Evolutionary conservation across 2,113 vertebrate species (phyloP), one percentile per base, ranked within the genome.

Genomic region (Nycticorax nycticorax): DNA sequence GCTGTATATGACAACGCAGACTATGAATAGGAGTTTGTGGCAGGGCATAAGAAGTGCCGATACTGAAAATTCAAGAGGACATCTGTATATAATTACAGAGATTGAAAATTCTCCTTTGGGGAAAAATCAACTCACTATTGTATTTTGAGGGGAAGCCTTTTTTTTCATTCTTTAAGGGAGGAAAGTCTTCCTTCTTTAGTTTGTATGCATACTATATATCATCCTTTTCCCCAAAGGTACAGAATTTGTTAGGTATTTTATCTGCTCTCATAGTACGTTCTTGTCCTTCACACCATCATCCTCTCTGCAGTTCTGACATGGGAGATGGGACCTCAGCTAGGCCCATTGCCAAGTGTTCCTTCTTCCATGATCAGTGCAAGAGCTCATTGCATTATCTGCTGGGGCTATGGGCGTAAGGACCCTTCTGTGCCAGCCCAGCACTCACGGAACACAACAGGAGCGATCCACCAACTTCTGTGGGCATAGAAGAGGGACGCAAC

Each of bases 231-330:
- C 33, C 43, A 79, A 67, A 39, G 4, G 8, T 10, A 45, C 21
- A 39, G 16, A 39, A 56, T 53, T 63, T 64, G 8, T 63, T 28
- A 76, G 17, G 20, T 37, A 27, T 72, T 79, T 75, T 78, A 21
- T 26, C 71, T 59, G 35, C 9, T 21, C 5, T 35, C 30, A 28
- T 14, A 55, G 20, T 27, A 62, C 1, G 1, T 56, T 81, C 24
- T 62, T 3, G 0, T 43, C 50, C 33, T 47, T 48, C 2, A 2
- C 45, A 60, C 15, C 3, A 0, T 20, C 32, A 62, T 20, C 9
- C 10, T 63, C 20, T 33, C 33, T 13, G 19, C 48, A 62, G 53
- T 43, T 74, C 50, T 55, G 48, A 50, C 2, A 2, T 8, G 9
- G 43, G 68, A 63, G 37, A 27, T 16, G 15, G 18, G 18, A 56